Evolutionary conservation across 2,113 vertebrate species (phyloP), one percentile per base, ranked within the genome.

Genomic region (Muscicapa adusta): DNA sequence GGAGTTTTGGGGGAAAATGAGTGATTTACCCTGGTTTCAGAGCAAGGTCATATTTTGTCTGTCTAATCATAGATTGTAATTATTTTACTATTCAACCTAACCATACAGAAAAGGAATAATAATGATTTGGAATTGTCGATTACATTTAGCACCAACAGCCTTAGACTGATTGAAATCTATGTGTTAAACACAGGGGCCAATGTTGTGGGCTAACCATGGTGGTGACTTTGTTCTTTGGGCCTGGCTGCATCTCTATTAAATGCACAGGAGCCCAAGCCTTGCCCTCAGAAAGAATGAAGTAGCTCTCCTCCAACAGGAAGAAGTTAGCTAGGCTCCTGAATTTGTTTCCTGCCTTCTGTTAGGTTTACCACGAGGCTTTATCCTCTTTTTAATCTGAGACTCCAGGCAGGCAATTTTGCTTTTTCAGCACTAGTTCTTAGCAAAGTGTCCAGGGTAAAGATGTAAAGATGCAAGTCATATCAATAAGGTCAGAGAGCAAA

Each of bases 121-220:
- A 48, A 26, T 34, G 4, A 1, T 25, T 90, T 79, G n/a, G 10
- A 18, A 19, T 7, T 60, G 12, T 57, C 40, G 66, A 56, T 60
- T 65, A 76, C 40, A 66, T 83, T 68, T 88, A 9, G 17, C 17
- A 34, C 34, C 63, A 73, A 0, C 5, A 56, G 16, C 50, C 47
- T 68, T 38, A 14, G 38, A 26, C 18, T 76, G 10, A 48, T 48
- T 61, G 18, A 54, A 79, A 14, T 25, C 24, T 33, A 1, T 0
- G 0, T 33, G 10, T 62, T 62, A 72, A 66, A 42, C 12, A 5
- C 0, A n/a, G 33, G 6, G 8, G 18, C n/a, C 66, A 50, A 8
- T 29, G 17, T 42, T 88, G 72, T 48, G 22, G 68, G n/a, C 20
- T 63, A n/a, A 77, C 16, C 14, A 14, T 42, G 9, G 5, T 5